These are phyloP conservation scores for Eupithecia subfuscata DNA, from an alignment of 2,888 invertebrate species.

Conservation along the genomic window DNA sequence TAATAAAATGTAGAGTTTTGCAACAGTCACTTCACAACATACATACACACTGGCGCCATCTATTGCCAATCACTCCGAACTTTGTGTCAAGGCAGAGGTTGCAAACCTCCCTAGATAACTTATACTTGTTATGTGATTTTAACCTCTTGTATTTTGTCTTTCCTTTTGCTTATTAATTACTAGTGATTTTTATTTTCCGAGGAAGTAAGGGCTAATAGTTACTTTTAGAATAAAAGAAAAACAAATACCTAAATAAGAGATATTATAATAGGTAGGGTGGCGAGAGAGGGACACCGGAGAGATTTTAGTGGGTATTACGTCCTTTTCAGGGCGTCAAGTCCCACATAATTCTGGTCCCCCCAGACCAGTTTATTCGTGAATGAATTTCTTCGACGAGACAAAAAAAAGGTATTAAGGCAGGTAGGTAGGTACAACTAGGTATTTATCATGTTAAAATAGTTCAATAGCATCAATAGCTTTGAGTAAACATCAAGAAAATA, in stretches of 20 bases:
- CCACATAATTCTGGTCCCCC: no score
- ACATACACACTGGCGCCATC: slow-evolving; percentile 17
- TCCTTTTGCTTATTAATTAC: neutral
- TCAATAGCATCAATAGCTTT: neutral
- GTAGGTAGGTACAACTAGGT: neutral
- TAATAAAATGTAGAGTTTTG: slow-evolving; percentile 20
- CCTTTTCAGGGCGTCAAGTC: no score
- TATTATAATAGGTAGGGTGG: neutral
- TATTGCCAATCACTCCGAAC: slow-evolving; percentile 7
- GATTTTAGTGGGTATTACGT: no score
- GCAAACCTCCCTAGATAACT: neutral
- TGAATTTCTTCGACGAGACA: no score
- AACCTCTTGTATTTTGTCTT: neutral
- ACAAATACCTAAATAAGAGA: neutral
- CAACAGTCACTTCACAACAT: slow-evolving; percentile 11
- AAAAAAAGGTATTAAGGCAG: neutral
- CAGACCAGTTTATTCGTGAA: no score
- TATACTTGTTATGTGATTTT: no score
- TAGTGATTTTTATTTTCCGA: neutral
- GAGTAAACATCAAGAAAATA: neutral
- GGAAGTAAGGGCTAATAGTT: neutral
- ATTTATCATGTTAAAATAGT: neutral
- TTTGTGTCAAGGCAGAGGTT: neutral
- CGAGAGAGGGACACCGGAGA: no score
- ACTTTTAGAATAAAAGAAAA: neutral